Conservation (phyloP, 2,888 invertebrate species). For the Liopterus haemorrhoidalis region DNA sequence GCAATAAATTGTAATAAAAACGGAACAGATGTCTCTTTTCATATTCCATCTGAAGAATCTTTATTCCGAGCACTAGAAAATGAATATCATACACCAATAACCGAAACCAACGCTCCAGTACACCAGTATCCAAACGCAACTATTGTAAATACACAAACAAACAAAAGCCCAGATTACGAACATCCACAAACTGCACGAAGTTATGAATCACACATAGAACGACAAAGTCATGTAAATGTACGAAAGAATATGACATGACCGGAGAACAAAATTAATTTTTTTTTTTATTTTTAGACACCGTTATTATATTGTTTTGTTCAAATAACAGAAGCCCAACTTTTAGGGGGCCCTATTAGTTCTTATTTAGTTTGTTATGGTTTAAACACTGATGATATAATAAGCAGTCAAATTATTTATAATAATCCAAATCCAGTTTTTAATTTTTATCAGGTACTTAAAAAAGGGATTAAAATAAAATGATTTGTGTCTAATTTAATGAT, state of each 20-base stretch:
- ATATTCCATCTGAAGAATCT: no score
- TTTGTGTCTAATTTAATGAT: constrained; percentile 14
- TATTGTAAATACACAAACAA: constrained; percentile 3
- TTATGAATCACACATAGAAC: constrained; percentile 26
- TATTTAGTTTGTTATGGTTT: constrained; percentile 49
- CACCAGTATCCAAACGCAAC: not conserved
- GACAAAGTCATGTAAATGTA: constrained; percentile 32
- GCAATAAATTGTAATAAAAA: constrained; percentile 34
- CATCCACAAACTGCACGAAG: not conserved
- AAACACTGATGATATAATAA: constrained; percentile 46
- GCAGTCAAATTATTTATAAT: constrained; percentile 44
- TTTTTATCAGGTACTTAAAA: constrained; percentile 46
- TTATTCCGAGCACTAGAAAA: no score
- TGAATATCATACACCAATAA: no score
- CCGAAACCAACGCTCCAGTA: no score
- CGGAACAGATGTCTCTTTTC: constrained; percentile 28
- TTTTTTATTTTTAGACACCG: constrained; percentile 37
- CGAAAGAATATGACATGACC: constrained; percentile 8
- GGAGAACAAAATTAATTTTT: constrained; percentile 15
- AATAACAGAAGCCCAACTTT: constrained; percentile 47
- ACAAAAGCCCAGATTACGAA: not conserved
- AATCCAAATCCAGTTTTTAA: constrained; percentile 47
- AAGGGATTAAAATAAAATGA: constrained; percentile 3
- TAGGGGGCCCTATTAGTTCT: constrained; percentile 40
- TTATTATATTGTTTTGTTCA: constrained; percentile 49